phyloP scores from a whole-genome alignment of 2,797 vertebrate species.

The Philypnodon macrostomus region DNA sequence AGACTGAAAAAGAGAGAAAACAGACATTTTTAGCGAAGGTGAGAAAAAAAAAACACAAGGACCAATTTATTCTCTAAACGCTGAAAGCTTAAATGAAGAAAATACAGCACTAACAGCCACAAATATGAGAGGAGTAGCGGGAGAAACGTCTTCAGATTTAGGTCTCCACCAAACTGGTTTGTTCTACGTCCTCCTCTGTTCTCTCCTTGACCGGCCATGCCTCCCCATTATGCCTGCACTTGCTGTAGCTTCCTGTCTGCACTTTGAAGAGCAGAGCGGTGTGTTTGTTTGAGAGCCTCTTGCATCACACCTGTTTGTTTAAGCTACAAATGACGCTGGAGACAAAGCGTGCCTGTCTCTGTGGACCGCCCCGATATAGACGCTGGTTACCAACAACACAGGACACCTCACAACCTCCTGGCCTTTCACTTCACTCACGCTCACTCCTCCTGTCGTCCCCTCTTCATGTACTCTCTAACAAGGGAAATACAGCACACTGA shows the following conservation, averaged over 20 bases:
- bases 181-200: conserved; percentile 23
- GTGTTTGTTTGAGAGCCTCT: conserved; percentile 76
- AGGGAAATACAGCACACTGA: conserved; percentile 54
- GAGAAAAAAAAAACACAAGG: conserved; percentile 47
- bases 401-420: conserved; percentile 53
- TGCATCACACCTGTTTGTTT: conserved; percentile 81
- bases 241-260: conserved; percentile 56
- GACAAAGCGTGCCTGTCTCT: conserved; percentile 65
- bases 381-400: conserved; percentile 70
- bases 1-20: conserved; percentile 58
- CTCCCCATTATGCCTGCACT: conserved; percentile 54
- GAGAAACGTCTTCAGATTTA: conserved; percentile 29
- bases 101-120: conserved; percentile 34
- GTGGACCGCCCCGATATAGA: conserved; percentile 61
- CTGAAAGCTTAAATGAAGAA: conserved; percentile 59
- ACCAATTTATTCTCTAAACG: conserved; percentile 67
- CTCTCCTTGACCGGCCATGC: conserved; percentile 52
- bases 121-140: conserved; percentile 37
- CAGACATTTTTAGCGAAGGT: conserved; percentile 53
- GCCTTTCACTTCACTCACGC: conserved; percentile 31
- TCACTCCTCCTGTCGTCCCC: conserved; percentile 23
- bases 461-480: conserved; percentile 32
- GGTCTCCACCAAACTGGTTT: conserved; percentile 28
- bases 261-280: conserved; percentile 60
- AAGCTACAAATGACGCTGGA: conserved; percentile 75